phyloP scores from a whole-genome alignment of 2,888 invertebrate genomes.

The Agelastica alni region DNA sequence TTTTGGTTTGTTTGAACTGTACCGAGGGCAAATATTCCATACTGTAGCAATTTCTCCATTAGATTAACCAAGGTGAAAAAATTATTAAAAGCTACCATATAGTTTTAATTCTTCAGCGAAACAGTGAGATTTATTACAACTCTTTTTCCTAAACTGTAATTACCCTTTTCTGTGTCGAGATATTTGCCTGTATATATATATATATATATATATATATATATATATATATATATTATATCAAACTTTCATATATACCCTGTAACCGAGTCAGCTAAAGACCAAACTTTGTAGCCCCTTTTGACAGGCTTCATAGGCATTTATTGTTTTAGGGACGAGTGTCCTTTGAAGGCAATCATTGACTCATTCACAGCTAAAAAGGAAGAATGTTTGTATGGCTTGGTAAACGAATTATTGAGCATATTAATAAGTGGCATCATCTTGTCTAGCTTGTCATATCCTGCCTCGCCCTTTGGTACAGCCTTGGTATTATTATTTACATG shows the following conservation, averaged over 20 bases:
- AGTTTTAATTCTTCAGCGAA: conserved; percentile 5
- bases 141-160: conserved; percentile 21
- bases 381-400: neutral
- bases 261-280: no score
- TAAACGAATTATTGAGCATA: conserved; percentile 27
- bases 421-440: conserved; percentile 38
- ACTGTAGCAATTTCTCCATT: conserved; percentile 27
- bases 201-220: no score
- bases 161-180: conserved; percentile 35
- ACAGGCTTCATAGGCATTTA: conserved; percentile 22
- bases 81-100: conserved; percentile 14
- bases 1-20: conserved; percentile 32
- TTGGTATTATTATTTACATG: conserved; percentile 9
- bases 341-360: conserved; percentile 22
- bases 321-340: conserved; percentile 30
- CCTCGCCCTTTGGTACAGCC: neutral
- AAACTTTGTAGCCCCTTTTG: no score
- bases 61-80: no score
- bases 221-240: no score
- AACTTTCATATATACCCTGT: no score
- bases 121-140: conserved; percentile 16
- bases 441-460: conserved; percentile 37
- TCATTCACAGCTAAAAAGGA: conserved; percentile 15
- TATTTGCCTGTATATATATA: no score
- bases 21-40: conserved; percentile 34